Evolutionary conservation across 2,113 vertebrate species (phyloP).

Genomic region (Ameiurus melas): DNA sequence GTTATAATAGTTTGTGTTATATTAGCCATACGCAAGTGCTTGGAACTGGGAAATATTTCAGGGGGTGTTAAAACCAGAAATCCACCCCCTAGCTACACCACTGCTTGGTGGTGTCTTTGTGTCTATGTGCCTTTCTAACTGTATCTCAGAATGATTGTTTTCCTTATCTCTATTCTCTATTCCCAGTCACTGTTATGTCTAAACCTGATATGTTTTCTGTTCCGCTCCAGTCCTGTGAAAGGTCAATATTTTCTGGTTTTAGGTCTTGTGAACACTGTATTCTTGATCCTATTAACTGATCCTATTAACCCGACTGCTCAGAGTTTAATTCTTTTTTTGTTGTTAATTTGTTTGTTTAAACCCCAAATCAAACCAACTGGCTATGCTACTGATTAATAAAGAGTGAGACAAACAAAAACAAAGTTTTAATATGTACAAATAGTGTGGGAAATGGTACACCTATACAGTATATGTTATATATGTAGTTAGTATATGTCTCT

Average conservation of each 20-base stretch:
- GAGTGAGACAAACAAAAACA: neutral
- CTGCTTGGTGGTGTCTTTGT: neutral
- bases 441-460: neutral
- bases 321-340: neutral
- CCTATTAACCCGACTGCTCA: neutral
- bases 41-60: neutral
- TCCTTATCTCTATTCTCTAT: neutral
- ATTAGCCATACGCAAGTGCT: neutral
- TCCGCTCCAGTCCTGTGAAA: neutral
- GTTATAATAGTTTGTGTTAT: neutral
- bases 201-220: constrained; percentile 23
- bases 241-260: neutral
- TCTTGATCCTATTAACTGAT: neutral
- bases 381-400: neutral
- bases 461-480: neutral
- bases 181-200: neutral
- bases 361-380: neutral
- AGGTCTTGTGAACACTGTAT: neutral
- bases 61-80: neutral
- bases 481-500: neutral
- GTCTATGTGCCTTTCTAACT: neutral
- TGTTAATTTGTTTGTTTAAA: neutral
- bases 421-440: neutral
- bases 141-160: neutral
- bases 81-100: neutral